These are phyloP conservation scores for Rynchops niger DNA, from an alignment of 2,113 vertebrate genomes.

Conservation along the genomic window DNA sequence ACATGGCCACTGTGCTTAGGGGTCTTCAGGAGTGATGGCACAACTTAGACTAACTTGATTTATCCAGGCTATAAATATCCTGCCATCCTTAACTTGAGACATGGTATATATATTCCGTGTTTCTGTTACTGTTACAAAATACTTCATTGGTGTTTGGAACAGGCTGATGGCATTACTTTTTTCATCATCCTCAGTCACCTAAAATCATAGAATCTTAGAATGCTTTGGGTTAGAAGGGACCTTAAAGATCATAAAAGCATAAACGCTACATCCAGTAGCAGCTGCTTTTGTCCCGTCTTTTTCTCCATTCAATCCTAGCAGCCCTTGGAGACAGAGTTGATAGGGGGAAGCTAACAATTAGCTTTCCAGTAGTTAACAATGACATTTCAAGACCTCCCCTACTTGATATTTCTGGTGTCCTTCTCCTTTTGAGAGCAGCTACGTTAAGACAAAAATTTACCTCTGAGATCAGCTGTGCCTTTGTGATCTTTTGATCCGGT, in stretches of 20 bases:
- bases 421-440: neutral
- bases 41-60: neutral
- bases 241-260: neutral
- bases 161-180: neutral
- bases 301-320: neutral
- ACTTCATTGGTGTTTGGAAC: neutral
- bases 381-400: neutral
- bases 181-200: neutral
- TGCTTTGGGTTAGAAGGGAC: no score
- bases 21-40: neutral
- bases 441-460: neutral
- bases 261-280: neutral
- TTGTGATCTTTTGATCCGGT: neutral
- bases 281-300: neutral
- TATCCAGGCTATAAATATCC: neutral
- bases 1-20: neutral
- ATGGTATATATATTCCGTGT: accelerated
- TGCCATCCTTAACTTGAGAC: neutral
- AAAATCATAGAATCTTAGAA: no score
- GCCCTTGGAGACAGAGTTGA: neutral
- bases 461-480: neutral
- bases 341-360: neutral
- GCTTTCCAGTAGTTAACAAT: neutral
- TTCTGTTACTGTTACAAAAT: neutral
- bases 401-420: neutral